Percentiles rank a stretch among this genome's conserved stretches.
phyloP scores from a whole-genome alignment of 1,140 invertebrate genomes.

The Steinernema khuongi region DNA sequence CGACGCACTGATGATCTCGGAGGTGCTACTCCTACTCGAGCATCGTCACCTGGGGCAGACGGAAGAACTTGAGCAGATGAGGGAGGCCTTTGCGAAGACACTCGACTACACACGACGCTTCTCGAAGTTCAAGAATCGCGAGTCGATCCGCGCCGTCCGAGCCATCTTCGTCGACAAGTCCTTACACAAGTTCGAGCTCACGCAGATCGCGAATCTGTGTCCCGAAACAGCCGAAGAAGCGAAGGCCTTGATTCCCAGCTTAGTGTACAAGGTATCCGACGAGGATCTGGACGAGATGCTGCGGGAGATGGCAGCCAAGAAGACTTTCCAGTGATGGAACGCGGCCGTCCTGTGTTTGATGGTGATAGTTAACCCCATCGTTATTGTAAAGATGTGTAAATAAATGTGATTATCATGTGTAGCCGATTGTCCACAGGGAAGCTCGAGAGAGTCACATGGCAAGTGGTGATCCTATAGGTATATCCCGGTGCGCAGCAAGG shows the following conservation, averaged over 20 bases:
- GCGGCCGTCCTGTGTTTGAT: too few relatives aligned
- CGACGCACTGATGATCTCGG: background rate
- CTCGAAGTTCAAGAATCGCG: background rate
- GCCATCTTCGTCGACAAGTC: background rate
- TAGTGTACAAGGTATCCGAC: background rate
- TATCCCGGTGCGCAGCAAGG: too few relatives aligned
- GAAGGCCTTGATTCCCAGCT: slow-evolving; percentile 51
- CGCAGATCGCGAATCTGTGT: background rate
- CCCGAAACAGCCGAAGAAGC: slow-evolving; percentile 44
- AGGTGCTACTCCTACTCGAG: background rate
- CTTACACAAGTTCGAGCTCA: background rate
- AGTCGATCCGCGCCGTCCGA: background rate
- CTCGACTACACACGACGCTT: background rate
- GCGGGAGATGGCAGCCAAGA: background rate
- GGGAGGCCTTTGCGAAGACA: background rate
- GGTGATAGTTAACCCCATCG: too few relatives aligned
- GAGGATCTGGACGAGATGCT: background rate
- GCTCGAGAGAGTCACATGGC: too few relatives aligned
- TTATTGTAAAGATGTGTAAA: too few relatives aligned
- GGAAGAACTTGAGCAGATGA: background rate
- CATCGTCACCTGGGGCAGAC: background rate
- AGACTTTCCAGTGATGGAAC: background rate
- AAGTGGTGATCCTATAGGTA: too few relatives aligned
- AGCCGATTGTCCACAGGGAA: too few relatives aligned
- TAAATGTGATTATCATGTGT: too few relatives aligned